Percentiles rank a stretch among this genome's conserved stretches.
phyloP scores from a whole-genome alignment of 2,888 invertebrate genomes.

The Drosophila mettleri region DNA sequence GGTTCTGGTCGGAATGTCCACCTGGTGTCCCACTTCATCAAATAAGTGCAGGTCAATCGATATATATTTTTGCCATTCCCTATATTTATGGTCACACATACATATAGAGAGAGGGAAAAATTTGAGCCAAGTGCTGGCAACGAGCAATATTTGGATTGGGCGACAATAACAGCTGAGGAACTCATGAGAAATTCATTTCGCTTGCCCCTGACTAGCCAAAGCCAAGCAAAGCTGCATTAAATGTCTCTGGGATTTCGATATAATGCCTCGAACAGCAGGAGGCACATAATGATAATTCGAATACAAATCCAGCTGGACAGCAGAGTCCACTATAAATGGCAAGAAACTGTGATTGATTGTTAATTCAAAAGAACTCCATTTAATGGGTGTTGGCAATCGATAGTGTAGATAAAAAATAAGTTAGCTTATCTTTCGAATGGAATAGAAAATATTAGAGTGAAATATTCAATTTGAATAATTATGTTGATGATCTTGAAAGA shows the following conservation, averaged over 20 bases:
- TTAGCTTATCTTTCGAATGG: neutral
- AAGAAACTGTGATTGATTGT: slow-evolving; percentile 2
- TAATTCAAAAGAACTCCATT: neutral
- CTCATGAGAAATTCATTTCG: slow-evolving; percentile 76
- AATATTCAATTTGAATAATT: no score
- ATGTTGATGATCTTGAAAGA: no score
- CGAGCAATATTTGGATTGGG: no score
- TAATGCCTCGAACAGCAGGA: slow-evolving; percentile 16
- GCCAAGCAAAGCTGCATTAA: slow-evolving; percentile 27
- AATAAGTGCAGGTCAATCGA: slow-evolving; percentile 60
- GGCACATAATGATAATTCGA: slow-evolving; percentile 7
- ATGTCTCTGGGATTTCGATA: slow-evolving; percentile 33
- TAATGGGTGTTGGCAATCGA: neutral
- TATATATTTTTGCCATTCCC: slow-evolving; percentile 53
- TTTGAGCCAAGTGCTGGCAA: slow-evolving; percentile 18
- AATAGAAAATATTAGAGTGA: no score
- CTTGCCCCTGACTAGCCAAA: slow-evolving; percentile 57
- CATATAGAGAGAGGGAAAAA: slow-evolving; percentile 52
- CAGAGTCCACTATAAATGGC: neutral
- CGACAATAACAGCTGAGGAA: slow-evolving; percentile 58
- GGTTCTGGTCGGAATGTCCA: slow-evolving; percentile 23
- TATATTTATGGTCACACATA: slow-evolving; percentile 68
- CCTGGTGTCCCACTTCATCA: slow-evolving; percentile 23
- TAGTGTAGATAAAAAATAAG: neutral
- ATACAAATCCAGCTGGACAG: slow-evolving; percentile 3